Conservation (phyloP, 2,888 invertebrate genomes). For the Drosophila bunnanda region DNA sequence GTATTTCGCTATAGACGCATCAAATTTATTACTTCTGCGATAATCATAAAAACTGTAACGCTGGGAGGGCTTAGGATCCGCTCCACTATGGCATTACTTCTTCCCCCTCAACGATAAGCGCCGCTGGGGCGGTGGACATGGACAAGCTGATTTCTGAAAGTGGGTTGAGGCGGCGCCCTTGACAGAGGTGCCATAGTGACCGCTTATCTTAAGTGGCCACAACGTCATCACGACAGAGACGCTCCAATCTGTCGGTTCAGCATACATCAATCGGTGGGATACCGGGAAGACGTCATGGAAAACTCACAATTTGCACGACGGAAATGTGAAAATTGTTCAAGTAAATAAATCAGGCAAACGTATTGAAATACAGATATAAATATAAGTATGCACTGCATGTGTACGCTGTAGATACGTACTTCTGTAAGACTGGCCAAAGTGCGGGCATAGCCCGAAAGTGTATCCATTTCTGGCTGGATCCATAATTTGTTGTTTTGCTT, state of each 20-base stretch:
- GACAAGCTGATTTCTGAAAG: slow-evolving; percentile 20
- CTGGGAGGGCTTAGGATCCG: slow-evolving; percentile 39
- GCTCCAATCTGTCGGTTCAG: slow-evolving; percentile 37
- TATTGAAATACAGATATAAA: slow-evolving; percentile 53
- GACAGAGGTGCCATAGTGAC: slow-evolving; percentile 17
- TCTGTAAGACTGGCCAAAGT: slow-evolving; percentile 16
- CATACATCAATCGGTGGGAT: slow-evolving; percentile 24
- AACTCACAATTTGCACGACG: slow-evolving; percentile 47
- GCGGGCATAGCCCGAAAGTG: slow-evolving; percentile 12
- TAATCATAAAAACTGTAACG: slow-evolving; percentile 63
- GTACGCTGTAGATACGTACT: neutral
- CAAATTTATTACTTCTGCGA: slow-evolving; percentile 64
- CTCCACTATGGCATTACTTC: neutral
- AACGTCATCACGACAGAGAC: slow-evolving; percentile 34
- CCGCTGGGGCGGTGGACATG: neutral
- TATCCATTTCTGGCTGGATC: slow-evolving; percentile 44
- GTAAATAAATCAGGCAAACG: slow-evolving; percentile 64
- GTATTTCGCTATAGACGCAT: slow-evolving; percentile 53
- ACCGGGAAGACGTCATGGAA: slow-evolving; percentile 62
- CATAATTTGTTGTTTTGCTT: slow-evolving; percentile 43
- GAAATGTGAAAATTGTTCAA: slow-evolving; percentile 62
- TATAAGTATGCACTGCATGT: slow-evolving; percentile 13
- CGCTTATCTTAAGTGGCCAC: slow-evolving; percentile 33
- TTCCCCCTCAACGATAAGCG: slow-evolving; percentile 27
- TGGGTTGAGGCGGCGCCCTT: slow-evolving; percentile 21